These are phyloP conservation scores for Sisyra terminalis DNA, from an alignment of 2,888 invertebrate species.

Conservation along the genomic window DNA sequence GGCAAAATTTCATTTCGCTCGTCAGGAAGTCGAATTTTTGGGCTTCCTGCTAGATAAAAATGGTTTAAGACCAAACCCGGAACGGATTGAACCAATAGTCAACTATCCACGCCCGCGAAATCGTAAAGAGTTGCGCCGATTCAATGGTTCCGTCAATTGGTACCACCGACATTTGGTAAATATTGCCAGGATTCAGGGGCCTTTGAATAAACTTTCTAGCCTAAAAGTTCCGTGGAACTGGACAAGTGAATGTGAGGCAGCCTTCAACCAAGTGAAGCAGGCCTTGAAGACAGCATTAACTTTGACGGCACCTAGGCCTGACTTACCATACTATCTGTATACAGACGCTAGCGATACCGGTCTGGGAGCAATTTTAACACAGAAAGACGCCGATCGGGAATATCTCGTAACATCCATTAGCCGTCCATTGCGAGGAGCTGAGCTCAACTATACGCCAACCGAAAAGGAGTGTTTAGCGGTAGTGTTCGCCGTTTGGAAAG, in stretches of 20 bases:
- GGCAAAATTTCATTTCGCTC: no score
- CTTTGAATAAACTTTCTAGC: no score
- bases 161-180: no score
- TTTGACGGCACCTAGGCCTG: slow-evolving; percentile 11
- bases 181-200: no score
- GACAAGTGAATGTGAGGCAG: slow-evolving; percentile 7
- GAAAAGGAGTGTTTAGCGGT: slow-evolving; percentile 14
- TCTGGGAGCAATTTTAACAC: slow-evolving; percentile 17
- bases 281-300: slow-evolving; percentile 11
- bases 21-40: no score
- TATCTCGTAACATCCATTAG: slow-evolving; percentile 14
- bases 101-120: no score
- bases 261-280: slow-evolving; percentile 7
- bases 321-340: not conserved
- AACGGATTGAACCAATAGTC: no score
- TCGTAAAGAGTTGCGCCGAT: no score
- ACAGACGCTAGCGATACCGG: slow-evolving; percentile 10
- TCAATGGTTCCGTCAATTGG: no score
- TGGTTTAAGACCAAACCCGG: no score
- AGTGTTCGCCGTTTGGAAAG: no score
- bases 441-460: slow-evolving; percentile 15
- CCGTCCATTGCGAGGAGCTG: slow-evolving; percentile 11
- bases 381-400: slow-evolving; percentile 12
- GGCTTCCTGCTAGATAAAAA: no score
- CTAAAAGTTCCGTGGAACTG: slow-evolving; percentile 13